Conservation (phyloP, 2,888 invertebrate species). For the Julus scandinavius region DNA sequence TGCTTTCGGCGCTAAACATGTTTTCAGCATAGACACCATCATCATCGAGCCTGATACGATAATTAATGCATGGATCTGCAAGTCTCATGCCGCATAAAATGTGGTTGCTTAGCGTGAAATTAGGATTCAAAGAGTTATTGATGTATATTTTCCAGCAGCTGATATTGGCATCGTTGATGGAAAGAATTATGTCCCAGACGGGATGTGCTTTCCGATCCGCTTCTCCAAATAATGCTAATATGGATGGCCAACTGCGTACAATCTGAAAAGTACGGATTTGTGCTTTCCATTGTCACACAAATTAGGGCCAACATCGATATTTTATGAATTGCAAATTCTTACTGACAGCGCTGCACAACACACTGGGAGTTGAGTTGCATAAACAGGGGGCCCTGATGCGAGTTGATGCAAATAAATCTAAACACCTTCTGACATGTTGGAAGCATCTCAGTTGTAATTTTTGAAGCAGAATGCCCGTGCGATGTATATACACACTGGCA, state of each 20-base stretch:
- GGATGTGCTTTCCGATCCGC: background rate
- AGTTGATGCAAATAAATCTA: conserved; percentile 14
- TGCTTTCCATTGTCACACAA: conserved; percentile 33
- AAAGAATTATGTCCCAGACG: background rate
- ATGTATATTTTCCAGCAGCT: conserved; percentile 22
- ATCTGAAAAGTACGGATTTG: conserved; percentile 14
- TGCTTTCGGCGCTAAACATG: background rate
- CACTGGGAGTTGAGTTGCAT: background rate
- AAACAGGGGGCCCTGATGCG: background rate
- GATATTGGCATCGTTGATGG: background rate
- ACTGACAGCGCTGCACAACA: background rate
- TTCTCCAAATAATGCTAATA: background rate
- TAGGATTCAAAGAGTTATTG: conserved; percentile 31
- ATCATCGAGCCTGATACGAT: background rate
- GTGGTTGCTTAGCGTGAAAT: background rate
- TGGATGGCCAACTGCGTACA: conserved; percentile 2
- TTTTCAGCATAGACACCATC: background rate
- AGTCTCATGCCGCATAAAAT: background rate
- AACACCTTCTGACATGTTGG: conserved; percentile 15
- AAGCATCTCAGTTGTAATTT: background rate
- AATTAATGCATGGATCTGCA: background rate
- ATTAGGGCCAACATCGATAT: conserved; percentile 26
- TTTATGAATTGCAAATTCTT: conserved; percentile 23
- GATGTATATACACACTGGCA: no score
- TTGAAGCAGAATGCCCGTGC: background rate